Evolutionary conservation across 2,797 vertebrate species (phyloP).

Genomic region (Dicrostonyx torquatus): DNA sequence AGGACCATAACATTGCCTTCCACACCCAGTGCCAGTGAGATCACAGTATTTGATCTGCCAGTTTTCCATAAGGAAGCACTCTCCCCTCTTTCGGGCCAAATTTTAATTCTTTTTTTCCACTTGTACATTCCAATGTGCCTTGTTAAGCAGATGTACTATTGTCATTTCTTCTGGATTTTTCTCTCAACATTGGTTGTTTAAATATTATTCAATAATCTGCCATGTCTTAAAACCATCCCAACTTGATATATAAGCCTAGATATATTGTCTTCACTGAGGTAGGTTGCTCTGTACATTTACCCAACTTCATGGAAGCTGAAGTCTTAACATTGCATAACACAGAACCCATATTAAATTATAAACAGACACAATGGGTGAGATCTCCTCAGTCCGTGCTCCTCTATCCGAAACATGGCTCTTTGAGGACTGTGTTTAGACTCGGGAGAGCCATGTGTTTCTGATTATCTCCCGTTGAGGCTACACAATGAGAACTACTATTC

Average conservation of each 20-base stretch:
- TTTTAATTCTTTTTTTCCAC: slow-evolving; percentile 69
- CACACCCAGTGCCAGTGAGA: slow-evolving; percentile 53
- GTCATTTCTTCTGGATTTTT: slow-evolving; percentile 62
- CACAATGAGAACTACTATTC: slow-evolving; percentile 36
- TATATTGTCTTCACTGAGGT: neutral
- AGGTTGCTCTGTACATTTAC: neutral
- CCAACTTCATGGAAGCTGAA: slow-evolving; percentile 31
- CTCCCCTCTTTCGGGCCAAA: slow-evolving; percentile 56
- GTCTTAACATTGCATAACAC: slow-evolving; percentile 16
- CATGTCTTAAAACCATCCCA: neutral
- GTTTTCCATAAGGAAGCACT: slow-evolving; percentile 64
- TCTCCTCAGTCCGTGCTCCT: slow-evolving; percentile 23
- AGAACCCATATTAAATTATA: slow-evolving; percentile 53
- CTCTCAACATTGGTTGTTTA: neutral
- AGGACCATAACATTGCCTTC: slow-evolving; percentile 47
- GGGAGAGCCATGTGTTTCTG: slow-evolving; percentile 69
- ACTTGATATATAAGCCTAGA: slow-evolving; percentile 1
- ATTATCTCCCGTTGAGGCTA: slow-evolving; percentile 65
- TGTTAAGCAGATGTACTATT: slow-evolving; percentile 56
- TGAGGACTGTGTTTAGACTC: slow-evolving; percentile 43
- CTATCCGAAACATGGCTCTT: slow-evolving; percentile 56
- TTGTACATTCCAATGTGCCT: slow-evolving; percentile 39
- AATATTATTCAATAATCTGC: slow-evolving; percentile 28
- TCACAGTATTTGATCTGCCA: slow-evolving; percentile 59
- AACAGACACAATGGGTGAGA: slow-evolving; percentile 58